These are phyloP conservation scores for Eolophus roseicapilla DNA, from an alignment of 2,113 vertebrate species.

Conservation along the genomic window DNA sequence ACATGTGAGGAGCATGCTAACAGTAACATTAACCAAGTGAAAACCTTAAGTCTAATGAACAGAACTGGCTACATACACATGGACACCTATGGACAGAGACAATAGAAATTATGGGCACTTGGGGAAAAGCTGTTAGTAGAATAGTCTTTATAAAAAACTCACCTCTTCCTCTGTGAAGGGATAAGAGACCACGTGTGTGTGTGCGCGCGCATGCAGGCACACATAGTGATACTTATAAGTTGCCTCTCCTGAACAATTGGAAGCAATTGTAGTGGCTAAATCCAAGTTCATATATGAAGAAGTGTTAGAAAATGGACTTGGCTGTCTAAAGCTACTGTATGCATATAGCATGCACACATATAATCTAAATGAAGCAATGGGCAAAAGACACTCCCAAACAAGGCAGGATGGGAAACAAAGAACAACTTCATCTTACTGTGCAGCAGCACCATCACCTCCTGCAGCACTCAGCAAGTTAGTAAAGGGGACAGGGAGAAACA, in stretches of 20 bases:
- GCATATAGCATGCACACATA: neutral
- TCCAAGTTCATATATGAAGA: neutral
- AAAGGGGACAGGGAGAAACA: neutral
- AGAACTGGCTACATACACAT: neutral
- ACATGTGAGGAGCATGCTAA: neutral
- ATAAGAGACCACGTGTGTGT: neutral
- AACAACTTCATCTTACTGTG: neutral
- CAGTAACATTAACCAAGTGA: neutral
- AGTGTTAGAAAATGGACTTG: neutral
- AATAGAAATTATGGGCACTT: neutral
- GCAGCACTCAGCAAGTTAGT: neutral
- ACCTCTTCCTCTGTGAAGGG: neutral
- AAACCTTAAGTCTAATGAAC: neutral
- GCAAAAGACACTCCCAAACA: neutral
- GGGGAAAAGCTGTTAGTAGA: neutral
- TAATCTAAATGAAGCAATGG: neutral
- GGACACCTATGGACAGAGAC: neutral
- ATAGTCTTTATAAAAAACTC: neutral
- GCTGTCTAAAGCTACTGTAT: neutral
- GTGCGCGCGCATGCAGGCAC: neutral
- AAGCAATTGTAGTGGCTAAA: neutral
- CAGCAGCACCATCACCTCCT: neutral
- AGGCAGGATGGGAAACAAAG: neutral
- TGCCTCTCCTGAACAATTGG: neutral
- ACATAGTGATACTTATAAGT: neutral